Percentiles rank a stretch among this genome's conserved stretches.
phyloP scores from a whole-genome alignment of 37 sponge, comb jelly and placozoan species.

The Aphrocallistes beatrix region DNA sequence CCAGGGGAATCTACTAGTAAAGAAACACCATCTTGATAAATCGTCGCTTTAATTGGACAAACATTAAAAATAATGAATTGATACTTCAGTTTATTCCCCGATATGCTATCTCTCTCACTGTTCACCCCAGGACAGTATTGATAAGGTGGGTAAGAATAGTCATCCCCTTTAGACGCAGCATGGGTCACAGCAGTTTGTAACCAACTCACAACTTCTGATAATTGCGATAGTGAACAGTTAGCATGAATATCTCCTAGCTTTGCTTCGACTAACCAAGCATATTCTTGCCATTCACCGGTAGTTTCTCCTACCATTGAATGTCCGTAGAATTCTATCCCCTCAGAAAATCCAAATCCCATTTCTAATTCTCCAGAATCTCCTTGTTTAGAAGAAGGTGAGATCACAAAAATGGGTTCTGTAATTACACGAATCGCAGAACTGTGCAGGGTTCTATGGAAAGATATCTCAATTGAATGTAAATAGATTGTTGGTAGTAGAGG shows the following conservation, averaged over 20 bases:
- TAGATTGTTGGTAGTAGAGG: background rate
- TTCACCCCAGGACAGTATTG: background rate
- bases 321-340: slow-evolving; percentile 14
- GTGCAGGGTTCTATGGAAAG: background rate
- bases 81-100: background rate
- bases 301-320: background rate
- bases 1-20: background rate
- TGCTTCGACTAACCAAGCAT: background rate
- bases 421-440: background rate
- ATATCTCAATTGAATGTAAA: background rate
- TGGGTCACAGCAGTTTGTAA: background rate
- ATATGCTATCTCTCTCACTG: background rate
- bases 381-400: background rate
- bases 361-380: background rate
- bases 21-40: background rate
- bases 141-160: background rate
- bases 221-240: background rate
- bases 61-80: background rate
- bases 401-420: background rate
- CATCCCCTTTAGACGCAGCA: background rate
- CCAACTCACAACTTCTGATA: background rate
- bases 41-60: background rate
- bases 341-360: background rate
- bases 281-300: background rate
- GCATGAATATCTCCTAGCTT: background rate